A percentile compares a stretch with the other conserved stretches of the same genome.
These are phyloP conservation scores for Chondrilla cf. caribensis DNA, from an alignment of 37 sponge, comb jelly and placozoan species.

Conservation along the genomic window DNA sequence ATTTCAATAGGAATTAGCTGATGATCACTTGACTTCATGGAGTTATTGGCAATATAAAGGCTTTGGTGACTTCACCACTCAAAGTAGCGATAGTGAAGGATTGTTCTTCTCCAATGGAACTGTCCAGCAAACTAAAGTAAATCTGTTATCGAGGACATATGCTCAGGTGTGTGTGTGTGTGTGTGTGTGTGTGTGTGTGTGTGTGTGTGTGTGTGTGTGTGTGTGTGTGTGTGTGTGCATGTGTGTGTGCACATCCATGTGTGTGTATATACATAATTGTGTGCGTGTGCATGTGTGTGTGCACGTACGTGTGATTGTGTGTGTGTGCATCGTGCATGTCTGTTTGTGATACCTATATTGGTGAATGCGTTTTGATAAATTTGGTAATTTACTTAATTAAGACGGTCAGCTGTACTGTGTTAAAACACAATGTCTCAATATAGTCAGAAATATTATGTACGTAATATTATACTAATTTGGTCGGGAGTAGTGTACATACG, in stretches of 20 bases:
- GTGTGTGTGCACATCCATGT: not conserved
- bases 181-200: not conserved
- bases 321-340: no score
- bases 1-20: slow-evolving; percentile 46
- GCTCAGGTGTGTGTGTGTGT: slow-evolving; percentile 41
- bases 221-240: not conserved
- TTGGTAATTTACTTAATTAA: no score
- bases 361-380: no score
- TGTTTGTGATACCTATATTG: no score
- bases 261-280: not conserved
- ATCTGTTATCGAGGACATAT: slow-evolving; percentile 62
- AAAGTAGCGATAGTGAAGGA: slow-evolving; percentile 46
- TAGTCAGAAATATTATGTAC: no score
- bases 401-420: no score
- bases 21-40: slow-evolving; percentile 59
- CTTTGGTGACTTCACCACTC: slow-evolving; percentile 65
- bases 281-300: not conserved
- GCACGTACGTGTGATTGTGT: not conserved
- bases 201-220: not conserved
- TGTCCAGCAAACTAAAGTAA: slow-evolving; percentile 45
- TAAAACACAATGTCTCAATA: no score
- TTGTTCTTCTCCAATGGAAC: slow-evolving; percentile 64
- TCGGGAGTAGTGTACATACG: no score
- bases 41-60: slow-evolving; percentile 76
- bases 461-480: no score